Conservation (phyloP, 2,797 vertebrate species). For the Gymnodraco acuticeps region DNA sequence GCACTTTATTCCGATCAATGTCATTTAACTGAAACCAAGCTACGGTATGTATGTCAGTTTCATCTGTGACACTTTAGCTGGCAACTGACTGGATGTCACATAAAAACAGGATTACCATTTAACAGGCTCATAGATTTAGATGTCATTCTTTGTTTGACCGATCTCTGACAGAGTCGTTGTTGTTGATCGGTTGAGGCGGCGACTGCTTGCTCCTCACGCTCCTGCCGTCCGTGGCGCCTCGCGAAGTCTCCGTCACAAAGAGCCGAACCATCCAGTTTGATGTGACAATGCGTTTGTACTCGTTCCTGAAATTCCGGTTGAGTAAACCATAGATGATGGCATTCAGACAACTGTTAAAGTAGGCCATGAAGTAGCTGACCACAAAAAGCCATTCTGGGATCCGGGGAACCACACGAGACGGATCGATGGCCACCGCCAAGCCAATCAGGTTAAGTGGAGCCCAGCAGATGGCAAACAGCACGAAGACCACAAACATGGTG, state of each 20-base stretch:
- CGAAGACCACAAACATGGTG: constrained; percentile 90
- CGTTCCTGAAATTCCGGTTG: constrained; percentile 89
- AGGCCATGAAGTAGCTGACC: constrained; percentile 90
- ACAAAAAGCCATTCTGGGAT: constrained; percentile 88
- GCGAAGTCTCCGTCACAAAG: constrained; percentile 84
- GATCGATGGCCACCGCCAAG: constrained; percentile 85
- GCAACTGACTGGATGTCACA: constrained; percentile 62
- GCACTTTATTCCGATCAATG: background rate
- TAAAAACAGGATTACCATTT: constrained; percentile 54
- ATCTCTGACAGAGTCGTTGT: constrained; percentile 80
- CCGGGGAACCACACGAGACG: constrained; percentile 77
- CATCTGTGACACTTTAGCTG: constrained; percentile 61
- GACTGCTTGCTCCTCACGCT: constrained; percentile 85
- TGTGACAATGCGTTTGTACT: constrained; percentile 88
- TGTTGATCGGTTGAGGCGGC: constrained; percentile 79
- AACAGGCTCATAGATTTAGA: constrained; percentile 20
- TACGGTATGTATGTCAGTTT: constrained; percentile 52
- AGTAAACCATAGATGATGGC: constrained; percentile 88
- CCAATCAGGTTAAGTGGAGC: constrained; percentile 89
- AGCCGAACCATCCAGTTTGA: constrained; percentile 84
- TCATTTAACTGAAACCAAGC: constrained; percentile 43
- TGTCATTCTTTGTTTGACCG: constrained; percentile 73
- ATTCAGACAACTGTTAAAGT: constrained; percentile 90
- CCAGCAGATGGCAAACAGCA: constrained; percentile 90
- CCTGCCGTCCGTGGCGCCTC: constrained; percentile 78